Base-by-base conservation (phyloP, 2,888 invertebrate genomes). In the Candidula unifasciata region DNA sequence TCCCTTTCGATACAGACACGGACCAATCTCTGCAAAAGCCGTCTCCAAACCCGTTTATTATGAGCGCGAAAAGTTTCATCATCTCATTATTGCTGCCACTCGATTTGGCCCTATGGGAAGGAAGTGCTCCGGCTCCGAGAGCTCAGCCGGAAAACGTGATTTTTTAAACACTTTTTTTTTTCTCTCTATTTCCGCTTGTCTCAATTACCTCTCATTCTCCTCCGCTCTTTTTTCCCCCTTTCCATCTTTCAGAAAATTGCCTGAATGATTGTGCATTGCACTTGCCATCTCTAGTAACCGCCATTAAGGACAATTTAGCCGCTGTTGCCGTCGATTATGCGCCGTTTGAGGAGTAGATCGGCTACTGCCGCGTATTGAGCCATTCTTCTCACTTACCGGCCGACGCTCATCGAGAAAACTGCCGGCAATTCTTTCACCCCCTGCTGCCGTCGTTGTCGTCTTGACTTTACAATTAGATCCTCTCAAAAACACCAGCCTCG, bases 31-130 rank as follows among this genome's bases (percentile, higher is more conserved):
- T 60, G 33, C 79, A 33, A 78, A 66, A 79, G 82, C 82, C 74
- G 68, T 73, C 64, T 81, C 84, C 78, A 66, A 82, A 73, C 73
- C 69, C 84, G 79, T 82, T 84, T 86, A 84, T 86, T 86, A 86
- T 82, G 73, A 77, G 64, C 37, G 74, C 77, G 82, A 68, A 73
- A 82, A 84, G 79, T 84, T 82, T 86, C 86, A 86, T 86, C 82
- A 84, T 78, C 82, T 86, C 83, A 86, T 86, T 86, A 86, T 86
- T 86, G 78, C 82, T 79, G 68, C 81, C 84, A 78, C 81, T 79
- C 77, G 81, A 86, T 86, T 81, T n/a, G 52, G 78, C 78, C 66
- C 79, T 81, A 86, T 86, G 77, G 83, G 84, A 71, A 83, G 86
- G 80, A 80, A 80, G 80, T 64, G 80, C 3, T 13, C 80, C 30